These are phyloP conservation scores for Cossypha polioptera DNA, from an alignment of 2,797 vertebrate species.

Conservation along the genomic window DNA sequence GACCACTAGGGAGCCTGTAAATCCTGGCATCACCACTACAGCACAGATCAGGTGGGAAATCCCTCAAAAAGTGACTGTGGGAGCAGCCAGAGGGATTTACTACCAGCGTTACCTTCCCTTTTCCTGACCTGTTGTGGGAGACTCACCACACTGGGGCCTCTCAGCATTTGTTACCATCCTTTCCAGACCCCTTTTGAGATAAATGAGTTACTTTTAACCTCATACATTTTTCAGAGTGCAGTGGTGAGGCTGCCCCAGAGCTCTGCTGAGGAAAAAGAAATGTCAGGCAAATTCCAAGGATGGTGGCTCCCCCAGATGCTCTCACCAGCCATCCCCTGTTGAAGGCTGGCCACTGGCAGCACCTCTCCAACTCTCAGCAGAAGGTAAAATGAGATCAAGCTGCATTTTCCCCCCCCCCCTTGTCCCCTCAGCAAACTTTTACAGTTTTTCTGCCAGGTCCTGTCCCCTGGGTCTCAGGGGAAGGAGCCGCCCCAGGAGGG, in stretches of 20 bases:
- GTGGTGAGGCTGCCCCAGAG: neutral
- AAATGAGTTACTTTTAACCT: neutral
- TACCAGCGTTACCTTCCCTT: neutral
- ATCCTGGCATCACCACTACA: neutral
- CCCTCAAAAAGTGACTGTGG: neutral
- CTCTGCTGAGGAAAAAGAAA: neutral
- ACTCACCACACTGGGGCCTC: neutral
- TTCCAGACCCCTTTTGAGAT: fast-evolving
- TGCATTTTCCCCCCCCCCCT: neutral
- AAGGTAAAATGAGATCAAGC: neutral
- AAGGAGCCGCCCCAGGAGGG: neutral
- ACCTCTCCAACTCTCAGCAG: neutral
- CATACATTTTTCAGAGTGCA: neutral
- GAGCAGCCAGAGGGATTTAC: neutral
- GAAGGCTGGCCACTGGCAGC: neutral
- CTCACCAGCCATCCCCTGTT: neutral
- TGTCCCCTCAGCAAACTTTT: neutral
- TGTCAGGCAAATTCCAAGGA: fast-evolving
- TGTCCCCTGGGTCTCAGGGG: neutral
- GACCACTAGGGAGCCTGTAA: neutral
- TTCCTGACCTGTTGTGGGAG: fast-evolving
- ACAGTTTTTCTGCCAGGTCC: neutral
- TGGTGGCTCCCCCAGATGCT: neutral
- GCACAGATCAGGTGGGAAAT: neutral
- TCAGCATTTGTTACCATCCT: fast-evolving